phyloP scores from a whole-genome alignment of 2,888 invertebrate species.

The Ectemnius lituratus region DNA sequence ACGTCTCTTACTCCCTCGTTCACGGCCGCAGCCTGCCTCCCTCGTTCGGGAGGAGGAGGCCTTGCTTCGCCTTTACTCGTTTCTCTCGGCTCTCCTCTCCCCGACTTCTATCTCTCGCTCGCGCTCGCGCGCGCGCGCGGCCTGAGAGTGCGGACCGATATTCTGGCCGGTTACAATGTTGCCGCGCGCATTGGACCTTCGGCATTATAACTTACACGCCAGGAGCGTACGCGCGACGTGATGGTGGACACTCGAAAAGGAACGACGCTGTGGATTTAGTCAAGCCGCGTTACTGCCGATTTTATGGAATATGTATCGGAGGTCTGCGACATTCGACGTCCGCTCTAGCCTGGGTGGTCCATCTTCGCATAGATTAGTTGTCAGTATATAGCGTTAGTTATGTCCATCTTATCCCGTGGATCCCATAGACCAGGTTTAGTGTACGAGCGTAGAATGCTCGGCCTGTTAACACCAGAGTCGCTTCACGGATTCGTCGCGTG shows the following conservation, averaged over 20 bases:
- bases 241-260: neutral
- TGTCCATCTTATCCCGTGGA: too few species aligned
- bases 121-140: conserved; percentile 38
- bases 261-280: neutral
- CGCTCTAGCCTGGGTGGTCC: too few species aligned
- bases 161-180: conserved; percentile 64
- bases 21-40: conserved; percentile 18
- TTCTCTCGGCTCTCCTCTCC: conserved; percentile 17
- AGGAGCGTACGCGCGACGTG: conserved; percentile 52
- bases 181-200: conserved; percentile 58
- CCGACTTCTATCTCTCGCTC: conserved; percentile 40
- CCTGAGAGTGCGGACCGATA: conserved; percentile 35
- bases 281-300: too few species aligned
- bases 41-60: conserved; percentile 15
- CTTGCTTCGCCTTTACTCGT: conserved; percentile 29
- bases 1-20: conserved; percentile 24
- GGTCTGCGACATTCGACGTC: too few species aligned
- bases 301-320: too few species aligned
- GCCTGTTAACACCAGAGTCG: conserved; percentile 43
- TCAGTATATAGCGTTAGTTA: too few species aligned
- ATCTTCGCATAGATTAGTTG: too few species aligned
- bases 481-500: conserved; percentile 54
- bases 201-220: conserved; percentile 23
- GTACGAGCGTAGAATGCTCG: conserved; percentile 40
- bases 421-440: too few species aligned